These are phyloP conservation scores for Abrostola triplasia DNA, from an alignment of 2,888 invertebrate species.

Conservation along the genomic window DNA sequence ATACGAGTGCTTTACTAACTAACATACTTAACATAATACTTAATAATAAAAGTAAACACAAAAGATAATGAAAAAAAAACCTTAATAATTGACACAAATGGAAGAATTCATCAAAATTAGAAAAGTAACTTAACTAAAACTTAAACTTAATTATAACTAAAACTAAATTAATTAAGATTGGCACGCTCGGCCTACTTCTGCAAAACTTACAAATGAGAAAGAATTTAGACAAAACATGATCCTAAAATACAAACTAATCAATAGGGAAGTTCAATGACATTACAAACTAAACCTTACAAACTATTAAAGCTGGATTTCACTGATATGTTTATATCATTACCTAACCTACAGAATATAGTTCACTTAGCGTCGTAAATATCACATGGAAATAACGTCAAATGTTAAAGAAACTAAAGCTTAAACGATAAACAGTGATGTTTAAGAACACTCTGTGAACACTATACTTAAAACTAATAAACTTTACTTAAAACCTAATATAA, in stretches of 20 bases:
- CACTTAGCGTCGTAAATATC: slow-evolving; percentile 42
- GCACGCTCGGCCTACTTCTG: slow-evolving; percentile 83
- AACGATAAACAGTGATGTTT: slow-evolving; percentile 37
- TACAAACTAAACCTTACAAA: slow-evolving; percentile 52
- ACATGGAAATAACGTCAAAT: slow-evolving; percentile 41
- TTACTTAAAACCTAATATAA: slow-evolving; percentile 64
- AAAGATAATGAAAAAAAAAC: slow-evolving; percentile 39
- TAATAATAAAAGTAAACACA: slow-evolving; percentile 27
- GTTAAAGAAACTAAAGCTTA: slow-evolving; percentile 21
- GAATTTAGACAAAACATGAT: slow-evolving; percentile 48
- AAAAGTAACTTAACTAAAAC: slow-evolving; percentile 53
- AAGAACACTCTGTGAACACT: slow-evolving; percentile 30
- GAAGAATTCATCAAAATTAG: slow-evolving; percentile 71
- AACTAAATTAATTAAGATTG: slow-evolving; percentile 71
- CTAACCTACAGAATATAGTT: slow-evolving; percentile 29
- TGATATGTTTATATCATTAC: slow-evolving; percentile 58
- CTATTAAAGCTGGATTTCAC: slow-evolving; percentile 77
- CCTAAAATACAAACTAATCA: slow-evolving; percentile 28
- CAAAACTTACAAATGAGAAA: slow-evolving; percentile 51
- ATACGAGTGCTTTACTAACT: slow-evolving; percentile 54
- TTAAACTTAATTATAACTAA: slow-evolving; percentile 42
- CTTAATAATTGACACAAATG: slow-evolving; percentile 70
- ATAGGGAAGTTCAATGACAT: slow-evolving; percentile 25
- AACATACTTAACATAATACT: slow-evolving; percentile 27
- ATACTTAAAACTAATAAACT: slow-evolving; percentile 54